A percentile compares a stretch with the other conserved stretches of the same genome.
phyloP scores from a whole-genome alignment of 2,113 vertebrate species.

The Clarias macrocephalus region DNA sequence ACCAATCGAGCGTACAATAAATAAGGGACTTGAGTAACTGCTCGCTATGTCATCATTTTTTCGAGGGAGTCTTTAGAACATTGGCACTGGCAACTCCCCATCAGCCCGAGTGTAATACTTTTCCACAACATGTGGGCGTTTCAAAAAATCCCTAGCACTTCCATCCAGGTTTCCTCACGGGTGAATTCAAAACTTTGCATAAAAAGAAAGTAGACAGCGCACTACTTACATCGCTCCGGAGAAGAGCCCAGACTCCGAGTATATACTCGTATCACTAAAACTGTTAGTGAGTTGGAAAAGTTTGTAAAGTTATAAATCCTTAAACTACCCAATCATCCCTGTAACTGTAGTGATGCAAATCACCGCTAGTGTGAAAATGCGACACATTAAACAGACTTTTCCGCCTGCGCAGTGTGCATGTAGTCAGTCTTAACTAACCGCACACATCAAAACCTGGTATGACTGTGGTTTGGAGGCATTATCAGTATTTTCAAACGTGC shows the following conservation, averaged over 20 bases:
- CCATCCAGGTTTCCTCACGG: constrained; percentile 10
- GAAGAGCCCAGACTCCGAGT: neutral
- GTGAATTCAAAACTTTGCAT: constrained; percentile 16
- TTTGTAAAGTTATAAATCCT: neutral
- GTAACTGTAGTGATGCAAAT: neutral
- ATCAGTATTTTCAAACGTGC: neutral
- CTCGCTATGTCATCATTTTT: constrained; percentile 17
- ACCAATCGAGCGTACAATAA: neutral
- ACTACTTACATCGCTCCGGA: constrained; percentile 5
- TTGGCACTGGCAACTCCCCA: constrained; percentile 13
- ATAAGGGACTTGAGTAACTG: neutral
- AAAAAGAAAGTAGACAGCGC: constrained; percentile 10
- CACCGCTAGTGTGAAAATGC: neutral
- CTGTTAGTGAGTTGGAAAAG: constrained; percentile 12
- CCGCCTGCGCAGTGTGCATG: neutral
- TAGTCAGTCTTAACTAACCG: neutral
- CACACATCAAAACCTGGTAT: too few species aligned
- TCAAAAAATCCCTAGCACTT: constrained; percentile 4
- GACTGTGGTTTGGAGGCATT: neutral
- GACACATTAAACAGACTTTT: neutral
- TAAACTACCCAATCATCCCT: neutral
- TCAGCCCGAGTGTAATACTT: constrained; percentile 12
- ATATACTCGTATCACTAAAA: neutral
- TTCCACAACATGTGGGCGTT: constrained; percentile 5
- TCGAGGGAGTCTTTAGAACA: constrained; percentile 15